These are phyloP conservation scores for Trypoxylon attenuatum DNA, from an alignment of 2,888 invertebrate genomes.

Conservation along the genomic window DNA sequence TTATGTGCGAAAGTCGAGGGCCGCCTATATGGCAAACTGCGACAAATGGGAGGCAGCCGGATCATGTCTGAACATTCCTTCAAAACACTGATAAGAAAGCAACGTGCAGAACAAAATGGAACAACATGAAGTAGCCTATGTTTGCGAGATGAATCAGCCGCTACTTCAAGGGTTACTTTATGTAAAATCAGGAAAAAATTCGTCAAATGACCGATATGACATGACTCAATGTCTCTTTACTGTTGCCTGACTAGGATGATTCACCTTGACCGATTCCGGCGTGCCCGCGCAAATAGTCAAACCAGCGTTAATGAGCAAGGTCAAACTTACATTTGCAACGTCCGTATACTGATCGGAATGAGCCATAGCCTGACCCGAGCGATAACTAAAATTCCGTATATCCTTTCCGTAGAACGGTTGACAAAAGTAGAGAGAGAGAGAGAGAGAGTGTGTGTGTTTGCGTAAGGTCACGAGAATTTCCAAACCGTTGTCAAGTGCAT, in stretches of 20 bases:
- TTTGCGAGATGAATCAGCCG: slow-evolving; percentile 1
- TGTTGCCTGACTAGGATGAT: slow-evolving; percentile 20
- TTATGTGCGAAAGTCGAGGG: too few relatives aligned
- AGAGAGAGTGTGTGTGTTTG: too few relatives aligned
- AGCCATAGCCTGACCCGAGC: too few relatives aligned
- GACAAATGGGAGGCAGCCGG: too few relatives aligned
- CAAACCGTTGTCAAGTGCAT: too few relatives aligned
- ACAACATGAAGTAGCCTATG: background rate
- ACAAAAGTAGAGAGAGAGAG: too few relatives aligned
- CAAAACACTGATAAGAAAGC: background rate
- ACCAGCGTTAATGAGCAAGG: background rate
- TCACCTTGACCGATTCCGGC: slow-evolving; percentile 16
- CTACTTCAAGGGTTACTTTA: slow-evolving; percentile 11
- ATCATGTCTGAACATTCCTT: too few relatives aligned
- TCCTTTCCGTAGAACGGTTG: too few relatives aligned
- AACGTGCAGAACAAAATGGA: background rate
- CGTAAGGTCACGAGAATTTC: too few relatives aligned
- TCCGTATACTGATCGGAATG: slow-evolving; percentile 18
- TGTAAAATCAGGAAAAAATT: background rate
- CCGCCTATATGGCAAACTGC: too few relatives aligned
- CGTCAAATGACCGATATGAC: slow-evolving; percentile 7
- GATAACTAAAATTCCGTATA: too few relatives aligned
- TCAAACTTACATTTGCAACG: slow-evolving; percentile 31
- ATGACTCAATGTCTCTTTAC: slow-evolving; percentile 27
- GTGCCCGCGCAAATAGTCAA: background rate